Percentiles rank a stretch among this genome's conserved stretches.
Conservation (phyloP, 2,888 invertebrate species). For the Xiphydria camelus region DNA sequence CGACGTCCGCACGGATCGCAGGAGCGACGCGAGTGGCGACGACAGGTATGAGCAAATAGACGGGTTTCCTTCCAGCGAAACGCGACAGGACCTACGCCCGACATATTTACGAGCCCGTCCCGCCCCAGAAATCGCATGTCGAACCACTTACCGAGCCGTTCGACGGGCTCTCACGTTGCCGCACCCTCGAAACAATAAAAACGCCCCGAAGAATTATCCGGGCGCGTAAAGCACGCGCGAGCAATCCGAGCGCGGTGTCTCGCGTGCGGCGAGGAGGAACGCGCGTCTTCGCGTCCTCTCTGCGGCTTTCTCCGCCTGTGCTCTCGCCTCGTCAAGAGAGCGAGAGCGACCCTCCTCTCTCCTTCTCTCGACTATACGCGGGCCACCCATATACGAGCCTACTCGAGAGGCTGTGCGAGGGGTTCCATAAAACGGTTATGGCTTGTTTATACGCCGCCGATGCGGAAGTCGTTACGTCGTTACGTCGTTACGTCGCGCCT, state of each 20-base stretch:
- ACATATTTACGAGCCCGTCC: slow-evolving; percentile 28
- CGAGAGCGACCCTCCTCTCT: slow-evolving; percentile 14
- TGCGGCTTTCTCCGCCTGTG: slow-evolving; percentile 10
- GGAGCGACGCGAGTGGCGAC: too few species aligned
- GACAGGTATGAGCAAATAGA: too few species aligned
- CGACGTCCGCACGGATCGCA: too few species aligned
- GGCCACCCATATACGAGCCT: slow-evolving; percentile 14
- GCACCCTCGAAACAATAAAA: slow-evolving; percentile 37
- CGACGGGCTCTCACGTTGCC: slow-evolving; percentile 22
- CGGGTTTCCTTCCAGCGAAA: too few species aligned
- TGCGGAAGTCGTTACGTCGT: slow-evolving; percentile 40
- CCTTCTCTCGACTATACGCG: slow-evolving; percentile 9
- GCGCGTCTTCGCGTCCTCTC: too few species aligned
- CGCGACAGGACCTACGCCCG: slow-evolving; percentile 14
- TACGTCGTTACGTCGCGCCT: too few species aligned
- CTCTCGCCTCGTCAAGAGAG: slow-evolving; percentile 14
- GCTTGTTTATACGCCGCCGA: slow-evolving; percentile 46
- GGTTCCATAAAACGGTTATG: slow-evolving; percentile 49
- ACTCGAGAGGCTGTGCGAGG: slow-evolving; percentile 16
- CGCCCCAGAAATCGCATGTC: slow-evolving; percentile 29
- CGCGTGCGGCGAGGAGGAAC: too few species aligned
- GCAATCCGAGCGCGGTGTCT: slow-evolving; percentile 15
- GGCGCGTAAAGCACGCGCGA: slow-evolving; percentile 34
- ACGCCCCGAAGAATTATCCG: slow-evolving; percentile 40
- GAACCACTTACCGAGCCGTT: slow-evolving; percentile 29